Evolutionary conservation across 2,888 invertebrate species (phyloP).

Genomic region (Aphidius colemani): DNA sequence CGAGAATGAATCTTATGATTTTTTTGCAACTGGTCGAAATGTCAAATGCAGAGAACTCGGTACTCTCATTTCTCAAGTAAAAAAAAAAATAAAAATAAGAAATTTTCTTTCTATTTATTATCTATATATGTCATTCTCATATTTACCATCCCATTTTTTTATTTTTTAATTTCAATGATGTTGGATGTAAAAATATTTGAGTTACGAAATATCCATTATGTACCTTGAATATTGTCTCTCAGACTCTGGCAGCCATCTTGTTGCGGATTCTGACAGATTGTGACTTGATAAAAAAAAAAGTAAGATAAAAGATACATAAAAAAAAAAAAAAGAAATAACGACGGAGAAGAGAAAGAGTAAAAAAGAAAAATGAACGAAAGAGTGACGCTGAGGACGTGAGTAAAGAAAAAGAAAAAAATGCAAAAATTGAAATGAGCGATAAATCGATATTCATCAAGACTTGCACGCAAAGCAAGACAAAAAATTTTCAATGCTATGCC

Average conservation of each 20-base stretch:
- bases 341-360: constrained; percentile 1
- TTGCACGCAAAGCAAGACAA: constrained; percentile 20
- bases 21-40: constrained; percentile 26
- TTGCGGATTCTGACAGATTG: constrained; percentile 25
- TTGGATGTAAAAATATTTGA: constrained; percentile 21
- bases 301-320: neutral
- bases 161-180: constrained; percentile 20
- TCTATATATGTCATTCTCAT: neutral
- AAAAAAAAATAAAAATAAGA: no score
- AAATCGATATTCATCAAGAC: constrained; percentile 22
- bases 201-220: constrained; percentile 22
- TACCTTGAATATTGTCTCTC: neutral
- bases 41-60: constrained; percentile 28
- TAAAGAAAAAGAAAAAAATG: neutral
- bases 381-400: neutral
- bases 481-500: neutral
- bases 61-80: neutral
- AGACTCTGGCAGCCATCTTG: constrained; percentile 25
- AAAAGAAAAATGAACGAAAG: constrained; percentile 4
- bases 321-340: neutral
- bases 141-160: neutral
- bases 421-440: constrained; percentile 23
- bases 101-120: no score
- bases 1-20: constrained; percentile 21
- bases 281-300: constrained; percentile 4